phyloP scores from a whole-genome alignment of 1,140 invertebrate genomes.

The Subanguina moxae region DNA sequence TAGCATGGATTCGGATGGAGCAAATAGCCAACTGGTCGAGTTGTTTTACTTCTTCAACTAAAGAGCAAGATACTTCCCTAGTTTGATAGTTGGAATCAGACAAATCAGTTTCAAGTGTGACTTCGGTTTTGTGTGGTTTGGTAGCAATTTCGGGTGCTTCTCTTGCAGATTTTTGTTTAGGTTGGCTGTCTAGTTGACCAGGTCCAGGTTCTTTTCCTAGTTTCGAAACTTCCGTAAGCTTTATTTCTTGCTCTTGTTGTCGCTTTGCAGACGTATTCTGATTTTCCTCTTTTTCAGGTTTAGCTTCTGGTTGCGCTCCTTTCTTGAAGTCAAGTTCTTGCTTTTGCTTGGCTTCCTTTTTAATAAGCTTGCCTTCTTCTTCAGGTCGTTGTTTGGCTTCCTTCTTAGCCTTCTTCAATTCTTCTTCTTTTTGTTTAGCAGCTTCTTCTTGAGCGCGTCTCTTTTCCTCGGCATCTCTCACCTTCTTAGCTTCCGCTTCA shows the following conservation, averaged over 20 bases:
- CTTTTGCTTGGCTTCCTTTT: background rate
- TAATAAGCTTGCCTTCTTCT: background rate
- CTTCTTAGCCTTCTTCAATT: background rate
- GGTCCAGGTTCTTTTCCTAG: too few relatives aligned
- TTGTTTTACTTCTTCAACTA: background rate
- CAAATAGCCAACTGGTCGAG: slow-evolving; percentile 9
- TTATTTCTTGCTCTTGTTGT: too few relatives aligned
- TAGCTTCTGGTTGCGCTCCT: background rate
- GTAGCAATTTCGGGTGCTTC: background rate
- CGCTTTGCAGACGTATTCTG: background rate
- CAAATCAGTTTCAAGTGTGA: background rate
- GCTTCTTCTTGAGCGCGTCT: background rate
- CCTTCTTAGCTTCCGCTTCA: background rate
- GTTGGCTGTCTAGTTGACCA: too few relatives aligned
- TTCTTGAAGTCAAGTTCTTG: background rate
- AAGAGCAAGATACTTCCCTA: background rate
- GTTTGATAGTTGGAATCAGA: background rate
- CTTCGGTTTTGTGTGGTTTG: background rate
- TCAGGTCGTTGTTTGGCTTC: background rate
- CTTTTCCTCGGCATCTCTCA: slow-evolving; percentile 7
- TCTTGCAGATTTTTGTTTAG: background rate
- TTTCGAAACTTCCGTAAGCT: too few relatives aligned
- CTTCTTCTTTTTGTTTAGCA: background rate
- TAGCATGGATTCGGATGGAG: background rate
- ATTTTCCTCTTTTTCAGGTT: background rate